These are phyloP conservation scores for Neoseiulus cucumeris DNA, from an alignment of 1,140 invertebrate species.

Conservation along the genomic window DNA sequence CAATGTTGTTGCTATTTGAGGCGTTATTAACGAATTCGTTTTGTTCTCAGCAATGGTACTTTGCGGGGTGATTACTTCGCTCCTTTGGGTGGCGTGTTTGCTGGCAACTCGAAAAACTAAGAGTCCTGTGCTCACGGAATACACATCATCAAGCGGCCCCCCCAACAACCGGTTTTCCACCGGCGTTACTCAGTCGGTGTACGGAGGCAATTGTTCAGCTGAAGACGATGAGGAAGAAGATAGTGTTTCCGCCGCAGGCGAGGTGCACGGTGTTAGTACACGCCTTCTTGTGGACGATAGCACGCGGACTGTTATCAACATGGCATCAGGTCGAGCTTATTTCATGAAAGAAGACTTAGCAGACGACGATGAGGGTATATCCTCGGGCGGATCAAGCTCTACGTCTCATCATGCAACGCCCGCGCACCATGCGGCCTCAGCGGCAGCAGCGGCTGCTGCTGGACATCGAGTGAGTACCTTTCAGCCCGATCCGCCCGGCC, in stretches of 20 bases:
- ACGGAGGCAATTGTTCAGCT: slow-evolving; percentile 2
- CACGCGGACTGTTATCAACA: not conserved
- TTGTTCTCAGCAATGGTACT: slow-evolving; percentile 50
- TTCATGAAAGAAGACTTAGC: not conserved
- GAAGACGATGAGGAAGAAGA: slow-evolving; percentile 5
- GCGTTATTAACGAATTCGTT: not conserved
- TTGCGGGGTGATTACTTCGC: slow-evolving; percentile 65
- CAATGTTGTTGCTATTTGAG: no score
- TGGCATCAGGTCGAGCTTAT: not conserved
- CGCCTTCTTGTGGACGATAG: slow-evolving; percentile 8
- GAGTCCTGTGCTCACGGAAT: not conserved
- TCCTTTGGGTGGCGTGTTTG: slow-evolving; percentile 77
- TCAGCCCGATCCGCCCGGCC: not conserved
- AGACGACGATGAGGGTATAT: not conserved
- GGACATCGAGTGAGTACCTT: slow-evolving; percentile 1
- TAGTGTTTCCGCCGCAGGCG: not conserved
- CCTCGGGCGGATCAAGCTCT: slow-evolving; percentile 7
- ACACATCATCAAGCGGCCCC: not conserved
- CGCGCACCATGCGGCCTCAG: not conserved
- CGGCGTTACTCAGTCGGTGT: slow-evolving; percentile 8
- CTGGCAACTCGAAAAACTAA: slow-evolving; percentile 53
- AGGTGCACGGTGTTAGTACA: not conserved
- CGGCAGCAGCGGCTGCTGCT: not conserved
- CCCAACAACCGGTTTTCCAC: not conserved
- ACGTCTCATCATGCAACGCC: slow-evolving; percentile 9